Conservation (phyloP, 2,797 vertebrate genomes). For the Neoniphon sammara region DNA sequence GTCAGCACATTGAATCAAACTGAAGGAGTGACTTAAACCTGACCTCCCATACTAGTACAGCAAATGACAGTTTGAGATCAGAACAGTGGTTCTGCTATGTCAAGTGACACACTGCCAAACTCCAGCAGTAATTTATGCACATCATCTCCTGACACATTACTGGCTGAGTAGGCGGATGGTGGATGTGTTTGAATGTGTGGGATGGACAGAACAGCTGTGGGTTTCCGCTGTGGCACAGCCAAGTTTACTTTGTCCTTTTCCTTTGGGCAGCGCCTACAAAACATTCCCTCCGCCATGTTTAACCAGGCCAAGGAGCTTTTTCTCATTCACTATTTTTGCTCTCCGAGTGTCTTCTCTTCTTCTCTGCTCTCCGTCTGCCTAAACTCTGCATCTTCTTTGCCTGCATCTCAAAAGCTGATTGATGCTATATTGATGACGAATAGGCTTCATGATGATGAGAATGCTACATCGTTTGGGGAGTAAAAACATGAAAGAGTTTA, state of each 20-base stretch:
- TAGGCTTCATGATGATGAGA: constrained; percentile 19
- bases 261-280: constrained; percentile 32
- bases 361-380: constrained; percentile 8
- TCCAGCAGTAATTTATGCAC: constrained; percentile 58
- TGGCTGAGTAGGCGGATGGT: constrained; percentile 62
- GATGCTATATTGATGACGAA: constrained; percentile 46
- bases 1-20: constrained; percentile 53
- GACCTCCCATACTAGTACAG: constrained; percentile 44
- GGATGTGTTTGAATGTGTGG: constrained; percentile 50
- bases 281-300: constrained; percentile 36
- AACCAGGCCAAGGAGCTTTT: not conserved
- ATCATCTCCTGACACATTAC: constrained; percentile 64
- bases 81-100: constrained; percentile 43
- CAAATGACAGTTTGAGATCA: constrained; percentile 56
- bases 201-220: constrained; percentile 66
- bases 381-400: constrained; percentile 13
- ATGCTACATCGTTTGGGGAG: constrained; percentile 47
- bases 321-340: not conserved
- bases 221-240: constrained; percentile 47
- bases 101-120: constrained; percentile 53
- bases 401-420: constrained; percentile 28
- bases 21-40: constrained; percentile 44
- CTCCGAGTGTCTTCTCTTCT: not conserved
- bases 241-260: constrained; percentile 63
- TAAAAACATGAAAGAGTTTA: constrained; percentile 44